Evolutionary conservation across 2,113 vertebrate species (phyloP), one percentile per base, ranked within the genome.

Genomic region (Malurus elegans): DNA sequence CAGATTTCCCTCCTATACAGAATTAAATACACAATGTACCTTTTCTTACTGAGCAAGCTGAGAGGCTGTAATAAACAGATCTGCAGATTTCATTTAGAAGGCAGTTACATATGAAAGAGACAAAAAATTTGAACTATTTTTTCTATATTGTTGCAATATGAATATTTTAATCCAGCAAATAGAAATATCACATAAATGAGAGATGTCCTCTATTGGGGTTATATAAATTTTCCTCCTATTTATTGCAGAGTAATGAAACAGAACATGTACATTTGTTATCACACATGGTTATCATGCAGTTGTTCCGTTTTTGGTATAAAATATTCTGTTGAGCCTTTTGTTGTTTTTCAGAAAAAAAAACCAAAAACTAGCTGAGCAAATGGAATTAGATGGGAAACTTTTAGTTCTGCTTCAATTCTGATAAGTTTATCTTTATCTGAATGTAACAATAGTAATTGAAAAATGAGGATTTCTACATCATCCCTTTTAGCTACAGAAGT

Each of bases 341-440:
- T 40, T 56, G 9, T 7, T 86, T 94, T 62, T 60, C 50, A 44
- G 17, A 34, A 74, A 87, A 88, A 81, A 86, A 80, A 47, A 25
- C 10, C 38, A 0, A 34, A 0, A 34, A 14, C 9, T 38, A 36
- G 6, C 6, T 5, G 10, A 24, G 13, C 8, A 89, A 60, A n/a
- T 24, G 13, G 19, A 80, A 7, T 54, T 61, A 67, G 65, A 64
- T 70, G 18, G 6, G 14, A 57, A 74, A 24, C 8, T 40, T 51
- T 50, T 56, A 44, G 31, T 56, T 79, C 26, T 87, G 34, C 20
- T 51, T n/a, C 26, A 34, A 44, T 70, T 89, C 34, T 82, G 29
- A 14, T 38, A 58, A 72, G 5, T 76, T 50, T 69, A n/a, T 50
- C 40, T 54, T 19, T 54, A 31, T 56, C 15, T 45, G 5, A 72